Conservation (phyloP, 2,888 invertebrate species). For the Tenthredo livida region DNA sequence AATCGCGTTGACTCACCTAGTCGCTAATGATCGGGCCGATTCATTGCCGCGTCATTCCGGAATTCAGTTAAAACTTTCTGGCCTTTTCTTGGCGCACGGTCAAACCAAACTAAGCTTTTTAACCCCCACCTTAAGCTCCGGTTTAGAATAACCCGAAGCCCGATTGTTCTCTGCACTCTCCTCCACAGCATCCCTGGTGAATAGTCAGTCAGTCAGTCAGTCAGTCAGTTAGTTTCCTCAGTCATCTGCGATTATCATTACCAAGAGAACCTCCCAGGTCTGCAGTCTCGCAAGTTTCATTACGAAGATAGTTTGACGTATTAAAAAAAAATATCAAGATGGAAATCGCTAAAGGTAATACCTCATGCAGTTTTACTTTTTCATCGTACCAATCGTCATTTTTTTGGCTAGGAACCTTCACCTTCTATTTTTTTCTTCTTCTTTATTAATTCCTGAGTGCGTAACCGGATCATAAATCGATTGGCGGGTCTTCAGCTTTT, state of each 20-base stretch:
- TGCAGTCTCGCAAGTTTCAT: background rate
- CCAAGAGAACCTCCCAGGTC: background rate
- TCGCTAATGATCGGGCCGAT: background rate
- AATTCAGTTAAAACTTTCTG: conserved; percentile 10
- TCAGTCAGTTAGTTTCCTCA: background rate
- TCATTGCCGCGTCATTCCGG: conserved; percentile 21
- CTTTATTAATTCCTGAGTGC: background rate
- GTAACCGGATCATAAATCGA: background rate
- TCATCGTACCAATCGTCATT: too few species aligned
- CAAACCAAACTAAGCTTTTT: conserved; percentile 34
- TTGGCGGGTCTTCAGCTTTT: background rate
- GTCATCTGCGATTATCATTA: background rate
- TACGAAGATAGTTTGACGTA: background rate
- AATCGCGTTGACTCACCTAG: conserved; percentile 9
- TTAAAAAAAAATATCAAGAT: conserved; percentile 57
- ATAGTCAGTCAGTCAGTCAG: conserved; percentile 37
- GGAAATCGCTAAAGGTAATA: conserved; percentile 72
- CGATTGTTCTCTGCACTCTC: conserved; percentile 67
- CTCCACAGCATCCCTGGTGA: conserved; percentile 47
- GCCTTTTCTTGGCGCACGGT: conserved; percentile 32
- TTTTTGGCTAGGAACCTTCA: background rate
- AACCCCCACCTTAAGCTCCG: conserved; percentile 55
- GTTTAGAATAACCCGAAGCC: conserved; percentile 73
- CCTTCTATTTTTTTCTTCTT: background rate
- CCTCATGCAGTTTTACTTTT: background rate